Conservation (phyloP, 2,113 vertebrate species). For the Onychostruthus taczanowskii region DNA sequence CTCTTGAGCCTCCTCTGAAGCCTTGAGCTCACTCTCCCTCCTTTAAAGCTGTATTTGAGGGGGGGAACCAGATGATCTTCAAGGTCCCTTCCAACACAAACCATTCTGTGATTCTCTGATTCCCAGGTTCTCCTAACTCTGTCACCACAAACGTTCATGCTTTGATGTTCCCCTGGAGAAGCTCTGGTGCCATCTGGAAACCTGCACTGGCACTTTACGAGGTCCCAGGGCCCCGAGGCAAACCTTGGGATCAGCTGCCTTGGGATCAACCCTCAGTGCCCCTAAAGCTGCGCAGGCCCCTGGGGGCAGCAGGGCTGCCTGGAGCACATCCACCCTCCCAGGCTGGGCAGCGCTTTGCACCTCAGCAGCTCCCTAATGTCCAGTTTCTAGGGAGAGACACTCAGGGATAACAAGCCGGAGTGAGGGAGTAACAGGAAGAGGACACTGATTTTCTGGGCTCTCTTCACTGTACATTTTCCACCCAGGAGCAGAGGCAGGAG, state of each 20-base stretch:
- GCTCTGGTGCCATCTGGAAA: neutral
- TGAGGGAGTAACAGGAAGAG: neutral
- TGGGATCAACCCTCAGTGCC: neutral
- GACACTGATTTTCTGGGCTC: rapidly evolving
- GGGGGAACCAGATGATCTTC: neutral
- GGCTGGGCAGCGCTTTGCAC: neutral
- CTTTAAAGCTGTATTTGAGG: neutral
- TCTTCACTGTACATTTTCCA: neutral
- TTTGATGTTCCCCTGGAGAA: neutral
- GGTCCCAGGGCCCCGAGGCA: neutral
- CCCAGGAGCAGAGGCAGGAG: neutral
- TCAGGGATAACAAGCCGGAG: neutral
- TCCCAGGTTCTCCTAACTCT: neutral
- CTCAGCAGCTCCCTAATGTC: neutral
- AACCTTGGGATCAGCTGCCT: neutral
- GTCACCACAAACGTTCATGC: neutral
- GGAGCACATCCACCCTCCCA: neutral
- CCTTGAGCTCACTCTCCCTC: neutral
- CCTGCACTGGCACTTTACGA: neutral
- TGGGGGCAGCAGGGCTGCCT: neutral
- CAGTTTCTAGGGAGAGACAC: neutral
- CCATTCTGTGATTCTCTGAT: neutral
- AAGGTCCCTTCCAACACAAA: neutral
- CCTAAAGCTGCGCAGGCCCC: neutral
- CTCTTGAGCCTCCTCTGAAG: neutral